phyloP scores from a whole-genome alignment of 2,888 invertebrate species.

The Caenorhabditis sinica region DNA sequence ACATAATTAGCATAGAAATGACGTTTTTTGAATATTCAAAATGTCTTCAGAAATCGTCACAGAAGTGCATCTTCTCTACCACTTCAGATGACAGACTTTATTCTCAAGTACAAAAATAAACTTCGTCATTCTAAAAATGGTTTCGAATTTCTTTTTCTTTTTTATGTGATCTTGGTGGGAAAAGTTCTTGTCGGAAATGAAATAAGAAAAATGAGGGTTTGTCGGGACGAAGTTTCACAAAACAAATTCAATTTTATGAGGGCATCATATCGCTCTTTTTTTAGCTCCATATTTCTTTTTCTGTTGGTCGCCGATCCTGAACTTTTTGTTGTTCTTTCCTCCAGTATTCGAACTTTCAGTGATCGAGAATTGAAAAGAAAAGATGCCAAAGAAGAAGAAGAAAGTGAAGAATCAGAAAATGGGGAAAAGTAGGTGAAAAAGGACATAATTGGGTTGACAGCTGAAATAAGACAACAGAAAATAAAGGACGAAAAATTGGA shows the following conservation, averaged over 20 bases:
- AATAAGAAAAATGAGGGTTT: slow-evolving; percentile 25
- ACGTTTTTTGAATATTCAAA: no score
- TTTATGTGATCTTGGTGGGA: slow-evolving; percentile 19
- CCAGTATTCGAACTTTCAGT: slow-evolving; percentile 2
- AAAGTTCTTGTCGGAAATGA: neutral
- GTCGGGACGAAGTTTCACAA: slow-evolving; percentile 11
- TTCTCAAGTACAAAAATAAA: neutral
- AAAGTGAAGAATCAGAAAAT: neutral
- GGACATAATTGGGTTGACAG: slow-evolving; percentile 53
- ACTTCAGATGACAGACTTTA: slow-evolving; percentile 1
- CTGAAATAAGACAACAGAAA: slow-evolving; percentile 43
- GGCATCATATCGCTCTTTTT: slow-evolving; percentile 35
- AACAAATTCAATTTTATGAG: slow-evolving; percentile 42
- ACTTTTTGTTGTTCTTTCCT: neutral
- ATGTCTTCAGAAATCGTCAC: neutral
- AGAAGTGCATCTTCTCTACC: slow-evolving; percentile 2
- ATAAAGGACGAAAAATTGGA: neutral
- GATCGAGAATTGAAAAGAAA: slow-evolving; percentile 1
- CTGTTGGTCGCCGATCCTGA: slow-evolving; percentile 25
- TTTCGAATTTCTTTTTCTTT: slow-evolving; percentile 23
- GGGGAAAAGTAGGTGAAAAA: slow-evolving; percentile 17
- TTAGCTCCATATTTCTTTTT: slow-evolving; percentile 3
- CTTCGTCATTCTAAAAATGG: slow-evolving; percentile 6
- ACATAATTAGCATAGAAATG: no score
- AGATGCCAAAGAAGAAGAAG: no score